Evolutionary conservation across 2,888 invertebrate genomes (phyloP).

Genomic region (Aquatica leii): DNA sequence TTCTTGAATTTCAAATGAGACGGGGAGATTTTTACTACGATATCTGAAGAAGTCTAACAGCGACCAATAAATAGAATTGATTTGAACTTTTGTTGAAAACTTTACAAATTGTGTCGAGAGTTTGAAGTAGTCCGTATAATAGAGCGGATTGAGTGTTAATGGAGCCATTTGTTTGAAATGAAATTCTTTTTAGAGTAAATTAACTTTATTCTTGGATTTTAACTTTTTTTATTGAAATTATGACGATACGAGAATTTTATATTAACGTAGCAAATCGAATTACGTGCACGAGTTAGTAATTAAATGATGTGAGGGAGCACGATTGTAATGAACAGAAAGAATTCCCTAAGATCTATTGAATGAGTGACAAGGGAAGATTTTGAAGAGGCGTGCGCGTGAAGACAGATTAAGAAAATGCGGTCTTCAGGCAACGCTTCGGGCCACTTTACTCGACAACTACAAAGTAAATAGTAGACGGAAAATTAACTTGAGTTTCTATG

Average conservation of each 20-base stretch:
- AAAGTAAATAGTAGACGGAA: constrained; percentile 31
- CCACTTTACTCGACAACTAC: constrained; percentile 34
- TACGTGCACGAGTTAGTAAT: not conserved
- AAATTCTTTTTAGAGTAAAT: constrained; percentile 23
- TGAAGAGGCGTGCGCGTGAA: constrained; percentile 30
- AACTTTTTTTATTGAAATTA: constrained; percentile 6
- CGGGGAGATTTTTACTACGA: constrained; percentile 44
- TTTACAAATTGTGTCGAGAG: constrained; percentile 50
- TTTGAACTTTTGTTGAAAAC: constrained; percentile 48
- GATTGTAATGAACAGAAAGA: constrained; percentile 20
- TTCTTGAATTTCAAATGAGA: constrained; percentile 50
- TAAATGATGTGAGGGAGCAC: constrained; percentile 20
- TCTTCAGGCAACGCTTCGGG: constrained; percentile 35
- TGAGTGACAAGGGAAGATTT: constrained; percentile 28
- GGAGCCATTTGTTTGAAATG: constrained; percentile 47
- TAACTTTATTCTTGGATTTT: constrained; percentile 25
- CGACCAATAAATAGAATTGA: constrained; percentile 52
- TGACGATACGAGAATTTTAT: too few species aligned
- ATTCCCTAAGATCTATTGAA: too few species aligned
- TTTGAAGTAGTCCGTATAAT: constrained; percentile 46
- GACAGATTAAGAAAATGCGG: constrained; percentile 33
- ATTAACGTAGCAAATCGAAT: not conserved
- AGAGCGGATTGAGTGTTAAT: constrained; percentile 50
- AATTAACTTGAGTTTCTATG: constrained; percentile 32
- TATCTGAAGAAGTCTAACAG: constrained; percentile 44